These are phyloP conservation scores for Galeopsomyia nigrocyanea DNA, from an alignment of 2,888 invertebrate genomes.

Conservation along the genomic window DNA sequence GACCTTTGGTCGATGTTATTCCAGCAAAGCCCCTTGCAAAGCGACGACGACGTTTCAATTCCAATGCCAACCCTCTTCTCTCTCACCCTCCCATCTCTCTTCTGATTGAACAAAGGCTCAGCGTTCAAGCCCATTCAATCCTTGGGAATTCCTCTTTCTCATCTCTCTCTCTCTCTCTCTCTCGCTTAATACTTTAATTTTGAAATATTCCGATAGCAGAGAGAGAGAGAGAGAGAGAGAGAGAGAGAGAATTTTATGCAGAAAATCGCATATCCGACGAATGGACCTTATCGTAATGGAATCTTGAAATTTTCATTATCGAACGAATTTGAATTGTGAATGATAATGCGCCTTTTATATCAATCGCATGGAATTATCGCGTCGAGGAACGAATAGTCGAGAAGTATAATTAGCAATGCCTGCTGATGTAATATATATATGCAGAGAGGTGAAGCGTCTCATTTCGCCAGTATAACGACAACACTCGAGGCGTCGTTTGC, in stretches of 20 bases:
- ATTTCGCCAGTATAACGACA: no score
- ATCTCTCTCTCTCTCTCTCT: no score
- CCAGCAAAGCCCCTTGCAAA: slow-evolving; percentile 4
- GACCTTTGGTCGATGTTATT: slow-evolving; percentile 5
- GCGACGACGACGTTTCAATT: slow-evolving; percentile 27
- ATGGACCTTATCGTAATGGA: neutral
- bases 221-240: no score
- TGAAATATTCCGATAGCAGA: slow-evolving; percentile 1
- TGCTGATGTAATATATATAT: no score
- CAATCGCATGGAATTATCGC: neutral
- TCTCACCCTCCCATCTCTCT: neutral
- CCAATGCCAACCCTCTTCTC: slow-evolving; percentile 17
- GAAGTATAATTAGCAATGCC: no score
- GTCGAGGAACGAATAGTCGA: no score
- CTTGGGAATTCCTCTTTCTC: slow-evolving; percentile 11
- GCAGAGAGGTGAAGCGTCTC: no score
- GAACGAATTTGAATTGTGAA: neutral
- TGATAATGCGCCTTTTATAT: slow-evolving; percentile 6
- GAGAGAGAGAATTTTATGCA: no score
- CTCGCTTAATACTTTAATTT: slow-evolving; percentile 29
- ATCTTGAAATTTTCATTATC: neutral
- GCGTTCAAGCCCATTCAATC: slow-evolving; percentile 31
- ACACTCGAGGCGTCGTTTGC: slow-evolving; percentile 24
- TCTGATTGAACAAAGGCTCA: slow-evolving; percentile 39
- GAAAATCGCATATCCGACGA: neutral